Evolutionary conservation across 2,797 vertebrate species (phyloP).

Genomic region (Limosa lapponica): DNA sequence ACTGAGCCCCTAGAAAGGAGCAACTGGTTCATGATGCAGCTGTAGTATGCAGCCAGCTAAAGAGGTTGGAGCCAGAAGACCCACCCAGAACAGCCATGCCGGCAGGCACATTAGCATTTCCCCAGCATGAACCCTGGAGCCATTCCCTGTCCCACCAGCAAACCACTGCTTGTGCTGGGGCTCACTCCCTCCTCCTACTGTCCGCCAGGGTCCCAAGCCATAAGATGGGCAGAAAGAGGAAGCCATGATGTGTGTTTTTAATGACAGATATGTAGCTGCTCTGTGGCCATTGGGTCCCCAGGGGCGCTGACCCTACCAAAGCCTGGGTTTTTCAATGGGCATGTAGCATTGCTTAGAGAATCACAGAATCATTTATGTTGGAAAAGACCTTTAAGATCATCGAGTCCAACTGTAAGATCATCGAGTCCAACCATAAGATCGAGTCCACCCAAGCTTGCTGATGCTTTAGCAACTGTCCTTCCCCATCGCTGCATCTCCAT

Average conservation of each 20-base stretch:
- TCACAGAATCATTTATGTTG: not conserved
- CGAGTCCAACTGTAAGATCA: not conserved
- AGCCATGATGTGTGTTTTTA: not conserved
- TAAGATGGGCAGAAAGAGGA: not conserved
- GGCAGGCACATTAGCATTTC: not conserved
- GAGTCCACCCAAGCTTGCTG: not conserved
- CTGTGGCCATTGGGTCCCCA: not conserved
- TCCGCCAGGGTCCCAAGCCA: not conserved
- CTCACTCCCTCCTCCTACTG: not conserved
- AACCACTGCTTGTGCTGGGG: not conserved
- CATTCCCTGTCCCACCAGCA: not conserved
- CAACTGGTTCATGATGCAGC: not conserved
- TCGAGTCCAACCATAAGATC: not conserved
- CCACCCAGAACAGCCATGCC: not conserved
- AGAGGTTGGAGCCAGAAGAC: not conserved
- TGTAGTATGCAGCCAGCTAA: not conserved
- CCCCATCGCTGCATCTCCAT: accelerated
- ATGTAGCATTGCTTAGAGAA: not conserved
- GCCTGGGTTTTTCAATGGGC: not conserved
- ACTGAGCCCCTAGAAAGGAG: not conserved
- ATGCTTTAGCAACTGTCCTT: not conserved
- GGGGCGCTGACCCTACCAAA: not conserved
- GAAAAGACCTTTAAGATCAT: not conserved
- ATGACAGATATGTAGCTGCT: not conserved
- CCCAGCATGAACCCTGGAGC: not conserved